Conservation (phyloP, 2,797 vertebrate genomes). For the Pipistrellus pygmaeus region DNA sequence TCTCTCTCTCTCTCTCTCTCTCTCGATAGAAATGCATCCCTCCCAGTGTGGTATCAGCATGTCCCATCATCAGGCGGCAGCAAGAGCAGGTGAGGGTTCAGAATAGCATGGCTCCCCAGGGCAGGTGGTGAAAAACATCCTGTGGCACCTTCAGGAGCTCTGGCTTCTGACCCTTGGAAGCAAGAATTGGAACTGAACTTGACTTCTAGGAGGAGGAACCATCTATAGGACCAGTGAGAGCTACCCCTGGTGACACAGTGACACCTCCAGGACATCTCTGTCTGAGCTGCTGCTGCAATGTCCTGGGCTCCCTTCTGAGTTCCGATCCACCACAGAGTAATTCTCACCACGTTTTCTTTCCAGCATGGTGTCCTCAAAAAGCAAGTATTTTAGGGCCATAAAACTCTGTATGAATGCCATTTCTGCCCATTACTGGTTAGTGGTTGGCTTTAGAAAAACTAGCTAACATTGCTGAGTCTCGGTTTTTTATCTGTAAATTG, state of each 20-base stretch:
- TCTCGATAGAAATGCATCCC: not conserved
- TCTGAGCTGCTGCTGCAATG: not conserved
- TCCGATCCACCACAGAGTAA: not conserved
- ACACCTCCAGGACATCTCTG: not conserved
- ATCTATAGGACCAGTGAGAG: not conserved
- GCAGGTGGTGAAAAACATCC: not conserved
- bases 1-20: too few relatives aligned
- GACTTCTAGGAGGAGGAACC: not conserved
- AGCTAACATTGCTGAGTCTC: not conserved
- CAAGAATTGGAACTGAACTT: not conserved
- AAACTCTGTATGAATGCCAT: not conserved
- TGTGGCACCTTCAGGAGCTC: not conserved
- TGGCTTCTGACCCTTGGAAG: not conserved
- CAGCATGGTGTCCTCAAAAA: not conserved
- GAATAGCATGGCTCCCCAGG: not conserved
- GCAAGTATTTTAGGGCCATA: not conserved
- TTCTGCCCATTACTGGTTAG: not conserved
- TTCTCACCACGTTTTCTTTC: not conserved
- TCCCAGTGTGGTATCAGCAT: not conserved
- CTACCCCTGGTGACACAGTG: not conserved
- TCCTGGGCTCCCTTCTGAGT: not conserved
- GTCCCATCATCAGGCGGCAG: not conserved
- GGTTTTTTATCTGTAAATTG: not conserved
- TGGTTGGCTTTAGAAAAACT: not conserved
- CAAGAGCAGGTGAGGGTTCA: not conserved